Percentiles rank a stretch among this genome's conserved stretches.
These are phyloP conservation scores for Eidolon dupreanum DNA, from an alignment of 2,797 vertebrate genomes.

Conservation along the genomic window DNA sequence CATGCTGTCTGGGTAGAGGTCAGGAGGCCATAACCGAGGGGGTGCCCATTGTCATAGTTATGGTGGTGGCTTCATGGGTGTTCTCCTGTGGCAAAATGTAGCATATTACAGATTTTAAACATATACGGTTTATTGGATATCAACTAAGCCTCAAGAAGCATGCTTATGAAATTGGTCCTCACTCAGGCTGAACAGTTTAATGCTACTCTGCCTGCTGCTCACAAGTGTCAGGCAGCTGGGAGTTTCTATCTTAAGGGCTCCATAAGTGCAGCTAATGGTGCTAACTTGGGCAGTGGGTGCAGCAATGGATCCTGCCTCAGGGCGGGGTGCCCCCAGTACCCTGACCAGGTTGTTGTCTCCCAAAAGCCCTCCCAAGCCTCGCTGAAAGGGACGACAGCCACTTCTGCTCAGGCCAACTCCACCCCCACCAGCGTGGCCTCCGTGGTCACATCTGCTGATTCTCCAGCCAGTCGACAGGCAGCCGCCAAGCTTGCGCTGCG, in stretches of 20 bases:
- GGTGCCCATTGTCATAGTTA: not conserved
- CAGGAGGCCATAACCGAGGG: too few relatives aligned
- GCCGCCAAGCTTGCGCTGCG: constrained; percentile 96
- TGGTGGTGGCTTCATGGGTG: not conserved
- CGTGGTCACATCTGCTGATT: constrained; percentile 88
- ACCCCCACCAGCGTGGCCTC: constrained; percentile 80
- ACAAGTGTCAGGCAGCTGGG: not conserved
- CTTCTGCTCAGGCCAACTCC: constrained; percentile 87
- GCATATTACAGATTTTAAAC: not conserved
- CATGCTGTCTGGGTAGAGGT: not conserved
- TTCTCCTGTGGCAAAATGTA: not conserved
- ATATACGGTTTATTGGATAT: not conserved
- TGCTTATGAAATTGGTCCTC: not conserved
- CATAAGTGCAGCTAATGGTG: not conserved
- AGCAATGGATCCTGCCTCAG: not conserved
- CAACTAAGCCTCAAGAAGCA: not conserved
- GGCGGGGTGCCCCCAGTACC: fast-evolving
- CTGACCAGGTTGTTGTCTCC: constrained; percentile 15
- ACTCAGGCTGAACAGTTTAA: not conserved
- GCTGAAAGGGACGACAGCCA: constrained; percentile 90
- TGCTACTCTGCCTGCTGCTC: not conserved
- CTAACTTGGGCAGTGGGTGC: too few relatives aligned
- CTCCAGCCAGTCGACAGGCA: constrained; percentile 95
- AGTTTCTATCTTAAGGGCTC: not conserved
- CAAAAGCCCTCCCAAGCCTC: constrained; percentile 91